Conservation (phyloP, 2,797 vertebrate species). For the Eidolon dupreanum region DNA sequence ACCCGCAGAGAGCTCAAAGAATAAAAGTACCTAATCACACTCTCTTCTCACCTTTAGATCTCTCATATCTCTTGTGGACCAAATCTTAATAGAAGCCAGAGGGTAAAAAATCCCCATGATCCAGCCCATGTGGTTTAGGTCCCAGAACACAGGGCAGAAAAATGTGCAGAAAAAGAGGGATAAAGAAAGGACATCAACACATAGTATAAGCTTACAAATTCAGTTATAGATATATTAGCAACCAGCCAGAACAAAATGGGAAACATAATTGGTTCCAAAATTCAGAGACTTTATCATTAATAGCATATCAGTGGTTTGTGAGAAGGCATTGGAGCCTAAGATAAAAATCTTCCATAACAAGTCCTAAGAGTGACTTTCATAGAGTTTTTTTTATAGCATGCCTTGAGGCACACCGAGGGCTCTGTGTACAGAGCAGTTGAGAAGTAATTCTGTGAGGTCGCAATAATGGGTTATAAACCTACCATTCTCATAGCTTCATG, state of each 20-base stretch:
- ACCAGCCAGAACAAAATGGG: slow-evolving; percentile 25
- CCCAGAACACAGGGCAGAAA: background rate
- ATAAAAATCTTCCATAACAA: slow-evolving; percentile 24
- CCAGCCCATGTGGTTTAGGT: too few species aligned
- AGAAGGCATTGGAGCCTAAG: background rate
- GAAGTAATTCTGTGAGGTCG: background rate
- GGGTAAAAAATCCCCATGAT: background rate
- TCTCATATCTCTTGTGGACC: background rate
- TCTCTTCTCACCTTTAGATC: slow-evolving; percentile 1
- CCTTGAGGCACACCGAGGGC: background rate
- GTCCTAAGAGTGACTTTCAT: background rate
- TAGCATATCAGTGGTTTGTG: background rate
- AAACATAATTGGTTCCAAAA: slow-evolving; percentile 26
- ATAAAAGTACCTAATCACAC: background rate
- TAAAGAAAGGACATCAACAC: background rate
- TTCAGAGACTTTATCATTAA: slow-evolving; percentile 44
- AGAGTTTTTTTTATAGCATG: background rate
- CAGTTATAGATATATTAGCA: background rate
- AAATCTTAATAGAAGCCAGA: background rate
- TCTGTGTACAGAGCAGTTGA: background rate
- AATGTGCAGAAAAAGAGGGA: background rate
- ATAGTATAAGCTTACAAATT: background rate
- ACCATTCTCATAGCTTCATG: background rate
- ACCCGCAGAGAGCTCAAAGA: background rate
- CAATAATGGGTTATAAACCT: background rate